Evolutionary conservation across 2,113 vertebrate species (phyloP), one percentile per base, ranked within the genome.

Genomic region (Hirundichthys speculiger): DNA sequence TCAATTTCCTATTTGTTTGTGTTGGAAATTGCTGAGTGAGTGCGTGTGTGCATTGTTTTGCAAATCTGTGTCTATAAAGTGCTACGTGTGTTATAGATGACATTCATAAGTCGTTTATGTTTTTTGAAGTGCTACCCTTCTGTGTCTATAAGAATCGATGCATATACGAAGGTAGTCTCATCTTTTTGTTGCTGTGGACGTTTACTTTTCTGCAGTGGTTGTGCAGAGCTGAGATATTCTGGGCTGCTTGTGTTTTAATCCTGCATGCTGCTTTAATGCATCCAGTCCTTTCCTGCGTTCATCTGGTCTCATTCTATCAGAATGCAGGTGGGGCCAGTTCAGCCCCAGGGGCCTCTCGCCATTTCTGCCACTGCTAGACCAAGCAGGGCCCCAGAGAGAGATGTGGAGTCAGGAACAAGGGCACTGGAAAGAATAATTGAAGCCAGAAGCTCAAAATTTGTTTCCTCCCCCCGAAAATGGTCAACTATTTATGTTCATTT

Each of bases 251-350:
- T 47, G 16, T 63, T 63, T 65, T 25, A 49, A 60, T 77, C 25
- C 25, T 27, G 24, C 25, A 42, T 14, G 47, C 49, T 68, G 68
- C 63, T 64, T 69, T 72, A 75, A 46, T 71, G n/a, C 51, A 40
- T 42, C 46, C 51, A 59, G 34, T 48, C 48, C 47, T 42, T 54
- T 49, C 34, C 65, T 34, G 53, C 53, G 45, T 45, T 78, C 74
- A 76, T 78, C 59, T 79, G 71, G 64, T 63, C 76, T 77, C 71
- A 64, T 80, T 75, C 60, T 69, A 57, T 80, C 72, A 79, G 66
- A 66, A 74, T 61, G 57, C 72, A 82, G 58, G 69, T 82, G 72
- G 57, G 57, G 57, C 67, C 57, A 62, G 41, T 42, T 25, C 30
- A 61, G 52, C 63, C 84, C 78, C 40, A 42, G 53, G 76, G 54